Conservation (phyloP, 2,797 vertebrate genomes). For the Hippopotamyrus pictus region DNA sequence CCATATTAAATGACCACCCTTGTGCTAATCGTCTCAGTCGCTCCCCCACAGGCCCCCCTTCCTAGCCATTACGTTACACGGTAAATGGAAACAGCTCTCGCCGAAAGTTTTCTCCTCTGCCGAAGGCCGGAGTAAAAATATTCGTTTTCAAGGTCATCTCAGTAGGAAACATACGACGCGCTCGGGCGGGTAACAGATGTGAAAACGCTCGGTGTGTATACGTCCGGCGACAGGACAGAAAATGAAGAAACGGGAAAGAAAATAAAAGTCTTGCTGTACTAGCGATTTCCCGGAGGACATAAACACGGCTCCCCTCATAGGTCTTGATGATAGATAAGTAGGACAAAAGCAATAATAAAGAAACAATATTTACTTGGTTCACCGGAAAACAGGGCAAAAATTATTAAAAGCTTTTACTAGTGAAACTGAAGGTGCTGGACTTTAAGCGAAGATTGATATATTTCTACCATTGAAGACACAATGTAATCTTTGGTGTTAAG, state of each 20-base stretch:
- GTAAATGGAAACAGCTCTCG: background rate
- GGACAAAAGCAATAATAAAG: background rate
- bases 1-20: background rate
- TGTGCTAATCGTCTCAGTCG: background rate
- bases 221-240: background rate
- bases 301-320: background rate
- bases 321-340: background rate
- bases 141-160: conserved; percentile 11
- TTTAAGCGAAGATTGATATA: conserved; percentile 32
- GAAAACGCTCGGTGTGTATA: background rate
- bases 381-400: background rate
- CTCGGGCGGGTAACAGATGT: background rate
- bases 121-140: background rate
- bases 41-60: background rate
- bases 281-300: background rate
- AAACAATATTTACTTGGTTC: background rate
- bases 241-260: background rate
- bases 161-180: background rate
- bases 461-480: conserved; percentile 43
- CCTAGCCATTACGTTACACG: background rate
- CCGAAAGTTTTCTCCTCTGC: background rate
- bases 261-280: background rate
- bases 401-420: background rate
- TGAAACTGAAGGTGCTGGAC: conserved; percentile 36
- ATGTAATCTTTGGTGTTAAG: conserved; percentile 33